Evolutionary conservation across 1,140 invertebrate genomes (phyloP), one percentile per base, ranked within the genome.

Genomic region (Leguminivora glycinivorella): DNA sequence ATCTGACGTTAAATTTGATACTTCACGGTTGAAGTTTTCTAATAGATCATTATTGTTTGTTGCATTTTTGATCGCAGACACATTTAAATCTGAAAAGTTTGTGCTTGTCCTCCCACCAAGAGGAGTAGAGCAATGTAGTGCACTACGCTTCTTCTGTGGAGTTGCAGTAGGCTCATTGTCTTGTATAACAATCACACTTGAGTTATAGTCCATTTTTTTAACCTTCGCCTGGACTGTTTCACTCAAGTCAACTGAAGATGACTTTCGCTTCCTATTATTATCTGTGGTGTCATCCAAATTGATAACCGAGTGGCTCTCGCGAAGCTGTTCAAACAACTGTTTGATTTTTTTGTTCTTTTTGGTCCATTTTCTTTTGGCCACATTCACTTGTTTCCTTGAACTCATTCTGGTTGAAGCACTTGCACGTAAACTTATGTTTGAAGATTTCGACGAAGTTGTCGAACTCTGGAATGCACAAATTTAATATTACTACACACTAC

Each of bases 91-190:
- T 17, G 29, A 26, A 70, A 56, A 29, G 52, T 71, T 72, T 47
- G 67, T 7, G 19, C 17, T 68, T n/a, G 63, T 52, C 29, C 71
- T 77, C 5, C 69, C 19, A 17, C 25, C 25, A 17, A 78, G 70
- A n/a, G 83, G 83, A 4, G 84, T 86, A 12, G 84, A 85, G 52
- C 79, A 78, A 58, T 81, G 76, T 17, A 78, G 60, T 0, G 83
- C 80, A 19, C 31, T 60, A 67, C 56, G 69, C 24, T 60, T 47
- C 52, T 70, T 68, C 31, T 69, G 77, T 6, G 75, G 73, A 26
- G 52, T 68, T 60, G 73, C 67, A 56, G 69, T 78, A n/a, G 43
- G 68, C 17, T 82, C 78, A 68, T 82, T 79, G 72, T 87, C 80
- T 68, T 78, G 73, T 12, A 81, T 80, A 1, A 79, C 22, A 19